phyloP scores from a whole-genome alignment of 2,888 invertebrate species.

The Sinhomidia bicolor region DNA sequence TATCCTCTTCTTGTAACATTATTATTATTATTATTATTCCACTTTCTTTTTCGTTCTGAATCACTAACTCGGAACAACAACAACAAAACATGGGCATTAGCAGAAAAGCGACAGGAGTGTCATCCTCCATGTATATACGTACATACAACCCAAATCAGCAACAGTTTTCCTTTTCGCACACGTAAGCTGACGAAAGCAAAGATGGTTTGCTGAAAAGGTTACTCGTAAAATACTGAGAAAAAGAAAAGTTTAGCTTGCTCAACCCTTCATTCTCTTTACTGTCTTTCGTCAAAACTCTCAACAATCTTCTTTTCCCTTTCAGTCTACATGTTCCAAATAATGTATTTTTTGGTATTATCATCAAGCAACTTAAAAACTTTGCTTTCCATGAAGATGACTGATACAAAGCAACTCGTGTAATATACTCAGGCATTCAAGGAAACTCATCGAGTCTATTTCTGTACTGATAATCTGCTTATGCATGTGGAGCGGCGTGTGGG shows the following conservation, averaged over 20 bases:
- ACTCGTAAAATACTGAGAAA: not conserved
- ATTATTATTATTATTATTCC: conserved; percentile 6
- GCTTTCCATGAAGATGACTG: not conserved
- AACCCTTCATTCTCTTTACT: not conserved
- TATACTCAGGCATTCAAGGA: no score
- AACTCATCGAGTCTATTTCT: not conserved
- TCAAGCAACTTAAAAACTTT: conserved; percentile 9
- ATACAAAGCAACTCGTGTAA: not conserved
- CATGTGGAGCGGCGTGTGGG: no score
- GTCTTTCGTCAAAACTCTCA: conserved; percentile 6
- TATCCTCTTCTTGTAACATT: conserved; percentile 53
- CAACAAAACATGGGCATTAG: conserved; percentile 31
- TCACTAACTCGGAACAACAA: conserved; percentile 33
- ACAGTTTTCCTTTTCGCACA: conserved; percentile 20
- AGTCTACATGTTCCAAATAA: not conserved
- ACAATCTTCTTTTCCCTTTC: not conserved
- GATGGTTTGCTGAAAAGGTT: not conserved
- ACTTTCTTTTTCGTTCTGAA: conserved; percentile 41
- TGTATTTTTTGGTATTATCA: not conserved
- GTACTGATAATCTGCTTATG: not conserved
- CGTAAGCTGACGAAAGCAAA: not conserved
- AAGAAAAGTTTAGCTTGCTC: conserved; percentile 10
- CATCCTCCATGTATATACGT: not conserved
- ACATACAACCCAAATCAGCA: conserved; percentile 30
- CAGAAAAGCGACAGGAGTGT: not conserved